A percentile compares a stretch with the other conserved stretches of the same genome.
phyloP scores from a whole-genome alignment of 2,113 vertebrate species.

The Diadophis punctatus region DNA sequence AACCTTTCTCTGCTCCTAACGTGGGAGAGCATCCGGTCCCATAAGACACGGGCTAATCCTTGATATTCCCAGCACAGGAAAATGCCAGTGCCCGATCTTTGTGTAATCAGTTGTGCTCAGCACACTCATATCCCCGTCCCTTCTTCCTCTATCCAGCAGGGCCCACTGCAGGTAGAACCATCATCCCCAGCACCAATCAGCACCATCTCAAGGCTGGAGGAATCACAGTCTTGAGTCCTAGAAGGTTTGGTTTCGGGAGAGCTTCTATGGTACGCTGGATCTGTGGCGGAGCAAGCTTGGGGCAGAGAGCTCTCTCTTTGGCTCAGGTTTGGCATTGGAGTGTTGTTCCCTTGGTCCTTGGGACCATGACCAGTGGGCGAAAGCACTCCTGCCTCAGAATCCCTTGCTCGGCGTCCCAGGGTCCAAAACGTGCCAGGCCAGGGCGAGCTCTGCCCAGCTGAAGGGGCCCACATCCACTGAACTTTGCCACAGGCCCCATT shows the following conservation, averaged over 20 bases:
- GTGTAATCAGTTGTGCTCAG: accelerated
- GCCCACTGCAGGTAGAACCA: constrained; percentile 53
- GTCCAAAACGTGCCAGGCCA: constrained; percentile 61
- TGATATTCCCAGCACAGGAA: neutral
- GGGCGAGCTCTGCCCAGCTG: constrained; percentile 62
- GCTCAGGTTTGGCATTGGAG: constrained; percentile 26
- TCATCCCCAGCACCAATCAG: constrained; percentile 52
- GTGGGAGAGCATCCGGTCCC: neutral
- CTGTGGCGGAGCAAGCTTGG: neutral
- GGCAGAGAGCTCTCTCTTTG: constrained; percentile 28
- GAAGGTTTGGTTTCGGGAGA: constrained; percentile 26
- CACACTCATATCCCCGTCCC: constrained; percentile 55
- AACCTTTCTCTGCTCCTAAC: neutral
- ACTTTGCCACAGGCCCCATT: constrained; percentile 54
- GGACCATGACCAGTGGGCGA: neutral
- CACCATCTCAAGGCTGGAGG: constrained; percentile 61
- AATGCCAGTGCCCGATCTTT: neutral
- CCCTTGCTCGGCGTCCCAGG: constrained; percentile 46
- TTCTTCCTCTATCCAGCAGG: constrained; percentile 56
- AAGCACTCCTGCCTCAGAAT: constrained; percentile 19
- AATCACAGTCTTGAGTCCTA: constrained; percentile 53
- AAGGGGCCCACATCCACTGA: constrained; percentile 64
- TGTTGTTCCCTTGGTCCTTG: constrained; percentile 3
- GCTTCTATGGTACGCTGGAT: neutral
- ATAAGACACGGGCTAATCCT: neutral